These are phyloP conservation scores for Halcyon malimbica DNA, from an alignment of 2,113 vertebrate species.

Conservation along the genomic window DNA sequence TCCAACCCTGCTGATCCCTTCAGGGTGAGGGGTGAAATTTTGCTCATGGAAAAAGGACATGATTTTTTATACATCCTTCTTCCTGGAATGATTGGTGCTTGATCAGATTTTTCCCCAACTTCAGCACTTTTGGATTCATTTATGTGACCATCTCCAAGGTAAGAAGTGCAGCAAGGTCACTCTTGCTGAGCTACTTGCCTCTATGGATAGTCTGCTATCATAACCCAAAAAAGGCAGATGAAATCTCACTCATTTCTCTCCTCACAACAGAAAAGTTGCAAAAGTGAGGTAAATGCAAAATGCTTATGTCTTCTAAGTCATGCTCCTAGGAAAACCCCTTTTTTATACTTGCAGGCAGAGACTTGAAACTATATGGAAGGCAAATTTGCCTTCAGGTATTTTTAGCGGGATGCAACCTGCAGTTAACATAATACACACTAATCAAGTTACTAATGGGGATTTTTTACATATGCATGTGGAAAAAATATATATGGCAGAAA, in stretches of 20 bases:
- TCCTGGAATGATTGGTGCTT: background rate
- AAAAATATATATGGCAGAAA: background rate
- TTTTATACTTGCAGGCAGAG: background rate
- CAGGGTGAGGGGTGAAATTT: background rate
- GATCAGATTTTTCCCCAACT: background rate
- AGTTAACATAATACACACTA: background rate
- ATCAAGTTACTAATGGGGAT: background rate
- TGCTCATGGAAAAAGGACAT: background rate
- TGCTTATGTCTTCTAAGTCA: background rate
- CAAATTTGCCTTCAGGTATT: background rate
- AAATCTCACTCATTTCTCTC: background rate
- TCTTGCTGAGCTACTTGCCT: background rate
- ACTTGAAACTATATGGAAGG: constrained; percentile 14
- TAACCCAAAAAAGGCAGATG: background rate
- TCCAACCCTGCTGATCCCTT: background rate
- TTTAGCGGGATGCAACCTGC: background rate
- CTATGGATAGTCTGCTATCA: background rate
- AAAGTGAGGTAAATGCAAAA: background rate
- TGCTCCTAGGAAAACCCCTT: background rate
- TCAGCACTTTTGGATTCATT: background rate
- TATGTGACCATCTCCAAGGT: background rate
- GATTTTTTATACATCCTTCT: background rate
- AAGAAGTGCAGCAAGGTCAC: background rate
- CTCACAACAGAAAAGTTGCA: background rate
- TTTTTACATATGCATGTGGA: background rate